phyloP scores from a whole-genome alignment of 2,888 invertebrate species.

The Escarpia spicata region DNA sequence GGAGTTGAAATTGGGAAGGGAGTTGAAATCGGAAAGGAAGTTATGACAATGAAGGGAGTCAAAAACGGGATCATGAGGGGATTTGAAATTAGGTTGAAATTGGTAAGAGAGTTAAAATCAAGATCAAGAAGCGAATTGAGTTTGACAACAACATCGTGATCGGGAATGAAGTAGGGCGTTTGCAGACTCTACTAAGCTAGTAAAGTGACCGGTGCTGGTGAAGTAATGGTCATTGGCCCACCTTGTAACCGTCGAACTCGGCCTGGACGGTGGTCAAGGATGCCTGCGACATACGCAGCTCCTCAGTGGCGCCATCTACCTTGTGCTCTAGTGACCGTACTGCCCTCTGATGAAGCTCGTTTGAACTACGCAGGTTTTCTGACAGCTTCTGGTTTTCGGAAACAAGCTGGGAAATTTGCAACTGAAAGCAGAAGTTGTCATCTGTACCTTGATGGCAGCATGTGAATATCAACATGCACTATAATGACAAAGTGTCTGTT shows the following conservation, averaged over 20 bases:
- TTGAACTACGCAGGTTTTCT: slow-evolving; percentile 51
- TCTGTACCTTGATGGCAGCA: neutral
- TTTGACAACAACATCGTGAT: too few relatives aligned
- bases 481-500: neutral
- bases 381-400: slow-evolving; percentile 57
- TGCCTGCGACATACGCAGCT: slow-evolving; percentile 70
- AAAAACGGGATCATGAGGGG: too few relatives aligned
- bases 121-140: too few relatives aligned
- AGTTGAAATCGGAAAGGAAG: too few relatives aligned
- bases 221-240: slow-evolving; percentile 32
- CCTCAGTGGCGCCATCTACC: slow-evolving; percentile 75
- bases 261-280: slow-evolving; percentile 54
- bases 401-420: slow-evolving; percentile 57
- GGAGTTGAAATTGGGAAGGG: too few relatives aligned
- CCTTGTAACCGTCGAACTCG: slow-evolving; percentile 65
- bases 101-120: too few relatives aligned
- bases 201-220: too few relatives aligned
- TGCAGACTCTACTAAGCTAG: too few relatives aligned
- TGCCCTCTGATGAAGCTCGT: slow-evolving; percentile 55
- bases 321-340: slow-evolving; percentile 63
- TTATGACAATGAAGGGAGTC: too few relatives aligned
- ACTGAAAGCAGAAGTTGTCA: slow-evolving; percentile 42
- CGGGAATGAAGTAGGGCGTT: too few relatives aligned
- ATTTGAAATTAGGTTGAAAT: too few relatives aligned
- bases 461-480: too few relatives aligned